These are phyloP conservation scores for Drosophila yooni DNA, from an alignment of 2,888 invertebrate species.

Conservation along the genomic window DNA sequence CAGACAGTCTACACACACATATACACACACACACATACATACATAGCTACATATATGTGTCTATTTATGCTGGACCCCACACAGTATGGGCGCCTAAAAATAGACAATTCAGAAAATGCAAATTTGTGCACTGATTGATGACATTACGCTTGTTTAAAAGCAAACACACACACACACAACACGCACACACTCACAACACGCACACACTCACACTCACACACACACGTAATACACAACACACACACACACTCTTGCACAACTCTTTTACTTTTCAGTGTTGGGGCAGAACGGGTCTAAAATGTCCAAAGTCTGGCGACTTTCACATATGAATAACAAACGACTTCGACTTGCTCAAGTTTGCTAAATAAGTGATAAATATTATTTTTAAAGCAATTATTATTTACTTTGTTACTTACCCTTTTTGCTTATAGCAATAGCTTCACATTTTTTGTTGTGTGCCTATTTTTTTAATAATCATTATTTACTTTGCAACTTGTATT, in stretches of 20 bases:
- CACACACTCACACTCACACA: background rate
- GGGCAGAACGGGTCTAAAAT: background rate
- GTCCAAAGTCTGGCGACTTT: background rate
- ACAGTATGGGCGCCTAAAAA: slow-evolving; percentile 30
- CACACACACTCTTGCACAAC: slow-evolving; percentile 9
- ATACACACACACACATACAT: background rate
- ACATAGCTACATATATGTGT: background rate
- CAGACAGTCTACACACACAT: background rate
- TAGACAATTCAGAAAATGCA: slow-evolving; percentile 57
- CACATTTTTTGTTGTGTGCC: too few relatives aligned
- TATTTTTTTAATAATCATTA: background rate
- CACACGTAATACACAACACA: background rate
- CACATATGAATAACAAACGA: slow-evolving; percentile 28
- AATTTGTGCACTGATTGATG: slow-evolving; percentile 78
- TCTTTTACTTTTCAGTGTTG: background rate
- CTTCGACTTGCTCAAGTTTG: background rate
- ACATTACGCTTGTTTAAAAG: slow-evolving; percentile 55
- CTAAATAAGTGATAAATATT: background rate
- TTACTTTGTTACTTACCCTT: background rate
- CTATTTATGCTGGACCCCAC: background rate
- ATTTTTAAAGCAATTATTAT: background rate
- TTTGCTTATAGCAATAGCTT: background rate
- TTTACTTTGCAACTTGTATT: background rate
- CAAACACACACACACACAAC: background rate
- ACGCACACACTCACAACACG: background rate